These are phyloP conservation scores for Falco peregrinus DNA, from an alignment of 2,797 vertebrate genomes.

Conservation along the genomic window DNA sequence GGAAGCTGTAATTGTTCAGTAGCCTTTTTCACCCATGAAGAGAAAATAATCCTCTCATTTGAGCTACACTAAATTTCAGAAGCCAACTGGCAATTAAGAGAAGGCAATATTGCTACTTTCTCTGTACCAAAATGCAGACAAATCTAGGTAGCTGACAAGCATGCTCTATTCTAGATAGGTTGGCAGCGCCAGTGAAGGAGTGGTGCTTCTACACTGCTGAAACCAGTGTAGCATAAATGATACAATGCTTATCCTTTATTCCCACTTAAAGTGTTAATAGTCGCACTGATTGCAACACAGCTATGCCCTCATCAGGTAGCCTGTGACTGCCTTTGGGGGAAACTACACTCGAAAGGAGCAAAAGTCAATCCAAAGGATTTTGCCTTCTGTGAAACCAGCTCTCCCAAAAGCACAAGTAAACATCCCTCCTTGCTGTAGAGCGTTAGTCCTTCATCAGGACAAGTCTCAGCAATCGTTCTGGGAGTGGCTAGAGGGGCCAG, in stretches of 20 bases:
- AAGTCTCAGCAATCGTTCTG: fast-evolving
- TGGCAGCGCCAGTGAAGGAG: not conserved
- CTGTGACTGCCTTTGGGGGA: not conserved
- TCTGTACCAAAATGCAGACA: not conserved
- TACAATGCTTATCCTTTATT: fast-evolving
- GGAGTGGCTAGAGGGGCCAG: not conserved
- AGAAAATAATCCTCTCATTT: not conserved
- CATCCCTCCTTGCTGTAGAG: not conserved
- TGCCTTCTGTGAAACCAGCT: not conserved
- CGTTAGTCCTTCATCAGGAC: fast-evolving
- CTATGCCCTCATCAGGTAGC: too few relatives aligned
- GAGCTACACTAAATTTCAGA: not conserved
- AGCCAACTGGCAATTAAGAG: not conserved
- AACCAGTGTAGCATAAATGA: fast-evolving
- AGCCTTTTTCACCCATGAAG: not conserved
- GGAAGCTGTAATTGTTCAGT: not conserved
- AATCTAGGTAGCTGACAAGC: not conserved
- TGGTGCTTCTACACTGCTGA: not conserved
- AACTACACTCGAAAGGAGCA: not conserved
- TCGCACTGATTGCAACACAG: too few relatives aligned
- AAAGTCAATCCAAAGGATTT: not conserved
- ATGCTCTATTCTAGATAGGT: not conserved
- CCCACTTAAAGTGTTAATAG: fast-evolving
- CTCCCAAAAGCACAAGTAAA: not conserved
- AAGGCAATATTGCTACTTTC: not conserved